Conservation (phyloP, 2,113 vertebrate genomes). For the Dasypus novemcinctus region DNA sequence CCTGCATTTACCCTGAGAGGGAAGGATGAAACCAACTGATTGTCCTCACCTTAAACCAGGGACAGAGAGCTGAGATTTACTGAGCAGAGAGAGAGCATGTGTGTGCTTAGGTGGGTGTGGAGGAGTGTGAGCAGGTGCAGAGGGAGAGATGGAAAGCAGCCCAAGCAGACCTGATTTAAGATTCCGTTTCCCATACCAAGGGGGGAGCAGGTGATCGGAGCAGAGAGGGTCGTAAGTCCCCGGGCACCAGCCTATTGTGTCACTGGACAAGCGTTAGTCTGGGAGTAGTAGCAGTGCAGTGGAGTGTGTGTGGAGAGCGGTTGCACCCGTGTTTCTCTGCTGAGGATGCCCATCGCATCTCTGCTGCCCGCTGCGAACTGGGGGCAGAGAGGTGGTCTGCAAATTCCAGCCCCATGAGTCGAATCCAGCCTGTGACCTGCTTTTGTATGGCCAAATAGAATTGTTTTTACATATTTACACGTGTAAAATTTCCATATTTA, state of each 20-base stretch:
- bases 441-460: neutral
- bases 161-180: neutral
- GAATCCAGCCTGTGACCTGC: no score
- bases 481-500: neutral
- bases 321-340: accelerated
- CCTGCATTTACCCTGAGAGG: neutral
- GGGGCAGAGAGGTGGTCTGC: neutral
- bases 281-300: accelerated
- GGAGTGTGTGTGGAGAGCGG: no score
- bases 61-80: neutral
- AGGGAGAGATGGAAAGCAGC: neutral
- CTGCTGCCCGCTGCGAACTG: neutral
- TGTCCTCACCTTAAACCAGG: neutral
- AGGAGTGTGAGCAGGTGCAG: neutral
- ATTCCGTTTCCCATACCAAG: neutral
- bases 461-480: neutral
- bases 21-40: neutral
- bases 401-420: neutral
- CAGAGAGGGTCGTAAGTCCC: neutral
- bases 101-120: neutral
- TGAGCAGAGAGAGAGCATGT: neutral
- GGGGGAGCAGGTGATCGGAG: neutral
- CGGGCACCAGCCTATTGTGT: neutral
- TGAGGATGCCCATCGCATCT: accelerated
- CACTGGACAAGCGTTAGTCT: neutral